Base-by-base conservation (phyloP, 2,113 vertebrate species). In the Sorex fumeus region DNA sequence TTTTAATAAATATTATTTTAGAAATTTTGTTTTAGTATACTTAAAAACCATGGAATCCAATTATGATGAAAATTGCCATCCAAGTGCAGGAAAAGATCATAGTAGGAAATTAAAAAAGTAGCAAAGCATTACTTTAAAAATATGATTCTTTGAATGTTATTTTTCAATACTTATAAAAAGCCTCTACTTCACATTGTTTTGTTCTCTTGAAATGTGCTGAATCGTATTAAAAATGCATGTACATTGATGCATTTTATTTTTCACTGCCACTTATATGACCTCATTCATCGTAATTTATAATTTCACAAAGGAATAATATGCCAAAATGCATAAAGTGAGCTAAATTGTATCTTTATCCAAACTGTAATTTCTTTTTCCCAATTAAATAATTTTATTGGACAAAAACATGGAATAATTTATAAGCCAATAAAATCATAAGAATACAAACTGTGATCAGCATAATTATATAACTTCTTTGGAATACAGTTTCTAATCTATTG, bases 301-400 rank as follows among this genome's bases (percentile, higher is more conserved):
- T 95, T 95, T 96, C 89, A 82, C 94, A 82, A 96, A 92, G 91
- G 88, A 93, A 87, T 95, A 84, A 93, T 93, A 84, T 81, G 86
- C 88, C 95, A 94, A 96, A 94, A 95, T 95, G 23, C 72, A 91
- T 95, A 95, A 97, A 97, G 64, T 88, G 28, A 93, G 80, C 47
- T 91, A 93, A 96, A 95, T 88, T 95, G 69, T 96, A 78, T 81
- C 90, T 95, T 95, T 92, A 95, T 90, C 88, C 90, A 95, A 94
- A 93, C 40, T 94, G 64, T 93, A 92, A 92, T 94, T 95, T 95
- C 83, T 96, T 94, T 84, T 89, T 95, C 16, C 93, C 93, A 96
- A 96, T 97, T 96, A 97, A 96, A 95, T 95, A 93, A 93, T 96
- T 97, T 96, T 96, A 96, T 94, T 96, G 93, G 87, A 92, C 80